Conservation (phyloP, 1,140 invertebrate species). For the Reticulitermes speratus region DNA sequence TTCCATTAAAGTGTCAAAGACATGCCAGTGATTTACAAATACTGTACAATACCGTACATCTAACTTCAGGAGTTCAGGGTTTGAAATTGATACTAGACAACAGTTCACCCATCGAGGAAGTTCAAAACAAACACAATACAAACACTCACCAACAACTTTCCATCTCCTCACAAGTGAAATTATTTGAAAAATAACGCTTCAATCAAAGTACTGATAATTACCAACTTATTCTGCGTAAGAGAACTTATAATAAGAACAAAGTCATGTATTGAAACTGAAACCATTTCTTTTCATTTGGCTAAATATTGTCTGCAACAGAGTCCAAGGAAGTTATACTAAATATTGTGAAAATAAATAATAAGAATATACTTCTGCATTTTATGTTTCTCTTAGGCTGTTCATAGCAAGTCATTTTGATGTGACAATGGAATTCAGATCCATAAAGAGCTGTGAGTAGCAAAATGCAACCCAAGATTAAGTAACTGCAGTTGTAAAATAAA, state of each 20-base stretch:
- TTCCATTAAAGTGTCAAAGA: not conserved
- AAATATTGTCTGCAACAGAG: not conserved
- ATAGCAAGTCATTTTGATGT: not conserved
- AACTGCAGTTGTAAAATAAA: not conserved
- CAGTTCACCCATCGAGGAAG: not conserved
- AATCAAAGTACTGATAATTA: not conserved
- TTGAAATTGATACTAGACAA: not conserved
- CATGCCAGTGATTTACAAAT: not conserved
- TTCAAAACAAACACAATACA: not conserved
- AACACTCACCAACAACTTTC: not conserved
- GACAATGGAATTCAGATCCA: not conserved
- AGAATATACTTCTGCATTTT: no score
- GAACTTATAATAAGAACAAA: not conserved
- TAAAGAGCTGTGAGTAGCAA: not conserved
- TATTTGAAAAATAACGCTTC: not conserved
- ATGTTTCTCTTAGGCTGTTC: not conserved
- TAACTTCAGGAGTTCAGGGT: not conserved
- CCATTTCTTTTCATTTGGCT: not conserved
- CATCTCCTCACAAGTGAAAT: not conserved
- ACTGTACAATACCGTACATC: not conserved
- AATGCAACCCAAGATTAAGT: not conserved
- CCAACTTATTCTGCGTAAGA: not conserved
- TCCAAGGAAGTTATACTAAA: not conserved
- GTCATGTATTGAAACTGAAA: not conserved
- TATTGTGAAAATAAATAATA: not conserved